These are phyloP conservation scores for Drymodes brunneopygia DNA, from an alignment of 2,113 vertebrate genomes.

Conservation along the genomic window DNA sequence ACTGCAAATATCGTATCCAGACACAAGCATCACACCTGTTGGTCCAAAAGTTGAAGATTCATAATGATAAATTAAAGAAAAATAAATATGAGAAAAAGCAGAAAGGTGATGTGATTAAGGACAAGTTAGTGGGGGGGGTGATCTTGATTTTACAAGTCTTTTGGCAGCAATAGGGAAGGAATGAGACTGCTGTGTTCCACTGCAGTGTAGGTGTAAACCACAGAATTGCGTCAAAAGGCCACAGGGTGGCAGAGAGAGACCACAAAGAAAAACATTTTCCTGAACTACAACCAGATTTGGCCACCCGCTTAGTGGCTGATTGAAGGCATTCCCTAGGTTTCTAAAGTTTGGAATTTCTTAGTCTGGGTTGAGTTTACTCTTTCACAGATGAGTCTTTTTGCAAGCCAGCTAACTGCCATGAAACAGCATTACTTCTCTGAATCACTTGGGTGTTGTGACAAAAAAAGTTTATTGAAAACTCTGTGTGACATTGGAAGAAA, in stretches of 20 bases:
- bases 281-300: accelerated
- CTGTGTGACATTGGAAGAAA: not conserved
- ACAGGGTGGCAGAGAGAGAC: not conserved
- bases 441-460: not conserved
- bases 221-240: not conserved
- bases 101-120: not conserved
- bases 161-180: not conserved
- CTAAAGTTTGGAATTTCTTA: not conserved
- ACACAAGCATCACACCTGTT: not conserved
- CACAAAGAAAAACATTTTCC: not conserved
- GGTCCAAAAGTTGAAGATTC: not conserved
- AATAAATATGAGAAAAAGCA: not conserved
- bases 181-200: accelerated
- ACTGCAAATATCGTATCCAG: not conserved
- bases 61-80: not conserved
- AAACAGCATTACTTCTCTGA: not conserved
- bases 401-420: not conserved
- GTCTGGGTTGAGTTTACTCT: not conserved
- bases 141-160: not conserved
- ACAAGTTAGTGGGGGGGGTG: not conserved
- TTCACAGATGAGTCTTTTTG: not conserved
- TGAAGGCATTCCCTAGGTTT: not conserved
- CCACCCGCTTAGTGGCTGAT: accelerated
- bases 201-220: accelerated
- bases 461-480: not conserved